Evolutionary conservation across 2,888 invertebrate genomes (phyloP), one percentile per base, ranked within the genome.

Genomic region (Schizotus pectinicornis): DNA sequence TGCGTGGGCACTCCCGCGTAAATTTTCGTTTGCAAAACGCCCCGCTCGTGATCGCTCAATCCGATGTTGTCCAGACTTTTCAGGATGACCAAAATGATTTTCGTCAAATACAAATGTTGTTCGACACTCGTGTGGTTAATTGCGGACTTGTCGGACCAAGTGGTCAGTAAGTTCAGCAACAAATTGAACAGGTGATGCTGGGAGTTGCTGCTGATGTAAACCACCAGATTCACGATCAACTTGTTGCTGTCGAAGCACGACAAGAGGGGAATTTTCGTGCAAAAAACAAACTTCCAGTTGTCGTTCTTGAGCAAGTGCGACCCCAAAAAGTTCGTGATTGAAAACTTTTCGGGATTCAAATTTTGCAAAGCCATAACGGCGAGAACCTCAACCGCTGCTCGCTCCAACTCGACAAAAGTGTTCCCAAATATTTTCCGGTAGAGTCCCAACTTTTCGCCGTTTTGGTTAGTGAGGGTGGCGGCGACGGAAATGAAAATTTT

Each of bases 41-140:
- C 64, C 38, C 48, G 61, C 47, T 75, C 75, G 22, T 76, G 68
- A 1, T 70, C 64, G 9, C 47, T 67, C 34, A 71, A 60, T 63
- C 71, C 68, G 68, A 73, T 65, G 73, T 72, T 78, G 8, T 79
- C 79, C 48, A 84, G 74, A 64, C 82, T 83, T 65, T 83, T 85
- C 0, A 84, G 78, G 0, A 84, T 79, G 9, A 86, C 68, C 8
- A 92, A 76, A 0, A 92, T 80, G 22, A 89, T 70, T 74, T 90
- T 87, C 0, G 89, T 86, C 2, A 91, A 80, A 63, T 86, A 89
- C 62, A 89, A 79, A 68, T 91, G 91, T 64, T 92, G 91, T 34
- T 86, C 84, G 6, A 87, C 76, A 54, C 88, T 85, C 0, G 87
- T 83, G 9, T 87, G 86, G 47, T 84, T 84, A 7, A 87, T 74